These are phyloP conservation scores for Drosophila eugracilis DNA, from an alignment of 1,140 invertebrate genomes.

Conservation along the genomic window DNA sequence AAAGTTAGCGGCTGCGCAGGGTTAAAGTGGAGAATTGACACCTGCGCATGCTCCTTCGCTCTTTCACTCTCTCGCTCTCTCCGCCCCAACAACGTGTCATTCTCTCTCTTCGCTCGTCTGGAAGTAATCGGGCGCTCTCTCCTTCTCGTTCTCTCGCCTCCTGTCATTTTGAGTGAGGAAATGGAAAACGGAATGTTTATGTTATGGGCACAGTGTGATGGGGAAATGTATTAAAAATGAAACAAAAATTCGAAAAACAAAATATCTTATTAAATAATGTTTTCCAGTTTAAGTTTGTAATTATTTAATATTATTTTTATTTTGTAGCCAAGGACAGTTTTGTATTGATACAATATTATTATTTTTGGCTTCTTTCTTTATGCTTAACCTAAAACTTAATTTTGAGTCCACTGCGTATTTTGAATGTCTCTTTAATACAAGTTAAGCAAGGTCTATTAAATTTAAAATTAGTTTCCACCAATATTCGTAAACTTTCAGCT, in stretches of 20 bases:
- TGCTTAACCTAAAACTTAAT: too few relatives aligned
- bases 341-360: too few relatives aligned
- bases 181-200: conserved; percentile 72
- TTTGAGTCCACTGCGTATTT: too few relatives aligned
- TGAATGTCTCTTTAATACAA: too few relatives aligned
- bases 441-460: too few relatives aligned
- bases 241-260: neutral
- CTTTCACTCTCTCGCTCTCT: conserved; percentile 2
- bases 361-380: too few relatives aligned
- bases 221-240: neutral
- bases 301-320: too few relatives aligned
- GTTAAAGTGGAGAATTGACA: conserved; percentile 50
- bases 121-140: conserved; percentile 33
- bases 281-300: too few relatives aligned
- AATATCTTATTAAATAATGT: too few relatives aligned
- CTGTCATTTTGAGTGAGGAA: conserved; percentile 31
- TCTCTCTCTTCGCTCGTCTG: conserved; percentile 22
- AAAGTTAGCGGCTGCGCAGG: conserved; percentile 56
- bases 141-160: conserved; percentile 4
- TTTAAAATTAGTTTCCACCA: too few relatives aligned
- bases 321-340: too few relatives aligned
- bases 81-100: conserved; percentile 2
- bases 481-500: too few relatives aligned
- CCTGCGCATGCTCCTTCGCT: conserved; percentile 25
- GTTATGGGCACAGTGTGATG: conserved; percentile 58